Evolutionary conservation across 2,113 vertebrate genomes (phyloP), one percentile per base, ranked within the genome.

Genomic region (Sciurus niger): DNA sequence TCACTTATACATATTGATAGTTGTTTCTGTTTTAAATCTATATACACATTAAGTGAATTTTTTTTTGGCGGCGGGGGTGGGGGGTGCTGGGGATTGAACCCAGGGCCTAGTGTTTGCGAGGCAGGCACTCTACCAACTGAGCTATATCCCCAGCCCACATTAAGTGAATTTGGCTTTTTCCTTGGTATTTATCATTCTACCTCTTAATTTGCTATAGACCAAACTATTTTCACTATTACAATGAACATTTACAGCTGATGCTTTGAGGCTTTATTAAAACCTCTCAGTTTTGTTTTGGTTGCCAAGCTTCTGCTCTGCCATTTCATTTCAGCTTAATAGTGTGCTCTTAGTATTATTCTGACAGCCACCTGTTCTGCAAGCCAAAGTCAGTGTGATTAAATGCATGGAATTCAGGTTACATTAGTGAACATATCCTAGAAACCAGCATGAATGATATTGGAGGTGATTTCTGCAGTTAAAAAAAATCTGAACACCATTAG

Each of bases 241-340:
- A 84, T 94, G 53, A 94, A 20, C 68, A 43, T 92, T 94, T 55
- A 87, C 14, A 92, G 28, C 25, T 88, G 60, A 67, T 84, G 70
- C n/a, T 96, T 95, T 95, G 67, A 94, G 68, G 28, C 37, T 68
- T 86, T 90, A 55, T 78, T 95, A 37, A 94, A 92, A 11, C 24
- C n/a, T 90, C 46, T 96, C 17, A 16, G 34, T 74, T 84, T 90
- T 63, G 20, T 18, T 80, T 73, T 89, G 40, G 25, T 91, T 76
- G 60, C 51, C 53, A 65, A 37, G 1, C 46, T 95, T 92, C 17
- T 86, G 20, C 24, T 63, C 43, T 90, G 9, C 32, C 46, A 46
- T 90, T 89, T 82, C 46, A 96, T 89, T 88, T 88, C 74, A 93
- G 25, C 48, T 34, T 79, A 79, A 82, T 8, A 48, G 74, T 78